Percentiles rank a stretch among this genome's conserved stretches.
Conservation (phyloP, 2,888 invertebrate species). For the Xestia sexstrigata region DNA sequence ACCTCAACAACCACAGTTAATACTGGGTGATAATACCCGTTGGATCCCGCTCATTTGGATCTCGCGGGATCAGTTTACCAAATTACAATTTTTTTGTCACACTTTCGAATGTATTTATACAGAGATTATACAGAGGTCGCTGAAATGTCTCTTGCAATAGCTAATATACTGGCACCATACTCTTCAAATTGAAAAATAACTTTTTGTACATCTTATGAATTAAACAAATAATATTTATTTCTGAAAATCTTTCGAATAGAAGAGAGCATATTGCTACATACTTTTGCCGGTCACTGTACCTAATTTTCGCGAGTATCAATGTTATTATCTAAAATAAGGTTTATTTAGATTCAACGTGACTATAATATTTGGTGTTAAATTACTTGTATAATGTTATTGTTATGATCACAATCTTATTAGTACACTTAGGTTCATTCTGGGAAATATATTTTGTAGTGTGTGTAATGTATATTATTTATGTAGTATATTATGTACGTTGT, state of each 20-base stretch:
- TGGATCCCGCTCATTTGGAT: no score
- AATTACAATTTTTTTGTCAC: no score
- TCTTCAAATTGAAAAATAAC: no score
- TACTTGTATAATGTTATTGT: conserved; percentile 25
- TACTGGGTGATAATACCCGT: not conserved
- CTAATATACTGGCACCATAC: not conserved
- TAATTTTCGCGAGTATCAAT: conserved; percentile 2
- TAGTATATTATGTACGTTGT: not conserved
- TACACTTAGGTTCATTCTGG: not conserved
- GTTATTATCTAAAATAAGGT: conserved; percentile 23
- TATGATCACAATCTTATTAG: conserved; percentile 2
- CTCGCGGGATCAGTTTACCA: no score
- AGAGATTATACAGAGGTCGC: not conserved
- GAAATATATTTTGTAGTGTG: conserved; percentile 9
- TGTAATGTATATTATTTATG: not conserved
- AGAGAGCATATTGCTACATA: not conserved
- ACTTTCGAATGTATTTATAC: not conserved
- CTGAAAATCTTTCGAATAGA: not conserved
- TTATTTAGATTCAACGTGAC: conserved; percentile 26
- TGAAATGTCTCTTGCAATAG: not conserved
- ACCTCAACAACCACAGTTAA: not conserved
- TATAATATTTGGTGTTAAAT: conserved; percentile 23
- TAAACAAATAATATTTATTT: not conserved
- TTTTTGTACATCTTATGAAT: not conserved
- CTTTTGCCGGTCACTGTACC: conserved; percentile 18